These are phyloP conservation scores for Maccullochella peelii DNA, from an alignment of 2,113 vertebrate species.

Conservation along the genomic window DNA sequence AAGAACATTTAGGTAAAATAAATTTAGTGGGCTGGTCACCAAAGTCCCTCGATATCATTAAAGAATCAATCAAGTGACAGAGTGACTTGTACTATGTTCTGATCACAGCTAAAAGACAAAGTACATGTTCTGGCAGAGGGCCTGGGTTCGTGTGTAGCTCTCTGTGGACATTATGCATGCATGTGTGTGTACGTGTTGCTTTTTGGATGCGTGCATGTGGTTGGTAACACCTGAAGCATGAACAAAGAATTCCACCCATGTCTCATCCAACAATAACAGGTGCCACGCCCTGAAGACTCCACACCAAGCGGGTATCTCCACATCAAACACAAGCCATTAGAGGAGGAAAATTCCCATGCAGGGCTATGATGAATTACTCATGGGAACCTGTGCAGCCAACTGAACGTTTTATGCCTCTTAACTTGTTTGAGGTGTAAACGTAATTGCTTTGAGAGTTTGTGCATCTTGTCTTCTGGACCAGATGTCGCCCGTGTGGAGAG, in stretches of 20 bases:
- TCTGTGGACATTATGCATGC: background rate
- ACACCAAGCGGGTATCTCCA: constrained; percentile 29
- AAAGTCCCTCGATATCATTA: background rate
- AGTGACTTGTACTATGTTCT: background rate
- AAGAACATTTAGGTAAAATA: background rate
- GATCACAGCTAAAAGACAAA: background rate
- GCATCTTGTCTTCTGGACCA: constrained; percentile 16
- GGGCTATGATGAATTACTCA: constrained; percentile 9
- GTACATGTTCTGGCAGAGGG: background rate
- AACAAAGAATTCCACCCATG: constrained; percentile 61
- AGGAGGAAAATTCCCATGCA: constrained; percentile 59
- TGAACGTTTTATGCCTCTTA: background rate
- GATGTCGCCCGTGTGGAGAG: constrained; percentile 38
- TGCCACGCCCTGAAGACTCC: constrained; percentile 55
- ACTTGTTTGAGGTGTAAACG: constrained; percentile 2
- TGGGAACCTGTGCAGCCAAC: constrained; percentile 58
- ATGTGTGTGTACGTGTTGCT: background rate
- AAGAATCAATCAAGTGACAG: constrained; percentile 10
- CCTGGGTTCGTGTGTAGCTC: background rate
- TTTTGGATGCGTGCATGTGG: background rate
- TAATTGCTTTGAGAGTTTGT: constrained; percentile 15
- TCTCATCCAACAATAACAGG: constrained; percentile 54
- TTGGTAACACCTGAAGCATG: constrained; percentile 43
- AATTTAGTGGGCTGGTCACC: background rate
- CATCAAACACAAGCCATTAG: constrained; percentile 63